Base-by-base conservation (phyloP, 2,888 invertebrate species). In the Eudasyphora cyanicolor region DNA sequence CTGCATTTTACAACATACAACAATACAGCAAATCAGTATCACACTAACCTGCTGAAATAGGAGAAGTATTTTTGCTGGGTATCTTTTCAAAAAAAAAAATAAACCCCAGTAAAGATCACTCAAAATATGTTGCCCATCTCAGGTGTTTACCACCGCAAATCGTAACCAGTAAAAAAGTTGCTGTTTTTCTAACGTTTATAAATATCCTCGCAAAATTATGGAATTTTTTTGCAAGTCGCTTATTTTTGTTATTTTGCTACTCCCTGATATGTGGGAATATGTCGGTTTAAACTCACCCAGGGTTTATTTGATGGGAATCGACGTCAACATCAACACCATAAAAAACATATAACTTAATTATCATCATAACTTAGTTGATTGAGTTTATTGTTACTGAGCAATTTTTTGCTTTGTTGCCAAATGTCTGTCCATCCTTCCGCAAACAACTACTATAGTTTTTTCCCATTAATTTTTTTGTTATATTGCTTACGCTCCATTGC, bases 401-500 rank as follows among this genome's bases (percentile, higher is more conserved):
- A 42, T 27, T 69, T 69, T 27, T 62, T 32, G 35, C 7, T 27
- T 8, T 57, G 24, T 27, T 54, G 27, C 7, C 27, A 21, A 74
- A 62, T 38, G 17, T 49, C 2, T 77, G 24, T 64, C 49, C 32
- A 32, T 64, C n/a, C n/a, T n/a, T n/a, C n/a, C n/a, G n/a, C n/a
- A n/a, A n/a, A n/a, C n/a, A n/a, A 24, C n/a, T 49, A 35, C n/a
- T 35, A 17, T 70, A 29, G 49, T 12, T 35, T n/a, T 10, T n/a
- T 29, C 19, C 10, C 21, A 49, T 62, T 62, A 71, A 78, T 71
- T n/a, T 27, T n/a, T n/a, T n/a, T n/a, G n/a, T n/a, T 54, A 69
- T 75, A 60, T 67, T 71, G 32, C 69, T 32, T 32, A 77, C 76
- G 82, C 57, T 29, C 73, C 76, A 64, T 67, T 74, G 78, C 71